Base-by-base conservation (phyloP, 2,113 vertebrate species). In the Indri indri region DNA sequence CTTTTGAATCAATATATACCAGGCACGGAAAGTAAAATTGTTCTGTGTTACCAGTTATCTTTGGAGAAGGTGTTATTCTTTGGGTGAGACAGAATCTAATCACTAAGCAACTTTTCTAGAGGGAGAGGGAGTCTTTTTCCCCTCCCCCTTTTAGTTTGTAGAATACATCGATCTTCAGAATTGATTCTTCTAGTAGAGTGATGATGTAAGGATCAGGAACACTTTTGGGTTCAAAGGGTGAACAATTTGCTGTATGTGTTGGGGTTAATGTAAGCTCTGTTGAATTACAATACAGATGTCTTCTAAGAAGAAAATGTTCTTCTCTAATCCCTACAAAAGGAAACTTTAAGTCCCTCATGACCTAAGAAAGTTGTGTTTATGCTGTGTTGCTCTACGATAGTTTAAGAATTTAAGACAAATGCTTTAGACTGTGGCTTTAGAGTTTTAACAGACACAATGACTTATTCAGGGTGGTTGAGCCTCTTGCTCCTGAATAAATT, bases 291-390 rank as follows among this genome's bases (percentile, higher is more conserved):
- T 40, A 66, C 42, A 70, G 70, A 83, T 42, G 17, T n/a, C 54
- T 57, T 92, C 81, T 71, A 50, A 79, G 61, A 96, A 94, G 79
- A 92, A 89, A 80, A 96, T 59, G 65, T 91, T 74, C 40, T 90
- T 40, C 18, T 59, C n/a, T 27, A 68, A 40, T 90, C 76, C 85
- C 70, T 63, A 77, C 63, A 57, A 42, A 82, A 91, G 80, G 94
- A 50, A 52, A 93, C 65, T 40, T 57, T 45, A 73, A 93, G 50
- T 47, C 88, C 79, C 82, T 92, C 74, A 47, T 23, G 79, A 61
- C 52, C 89, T 61, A 83, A 65, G 34, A 76, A 96, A 77, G 57
- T 94, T 10, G 18, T 42, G 68, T 79, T 73, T 80, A 27, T 66
- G 32, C 20, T 54, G 11, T 65, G 30, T 93, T 80, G 71, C 45